Base-by-base conservation (phyloP, 2,113 vertebrate species). In the Anarhynchus alexandrinus region DNA sequence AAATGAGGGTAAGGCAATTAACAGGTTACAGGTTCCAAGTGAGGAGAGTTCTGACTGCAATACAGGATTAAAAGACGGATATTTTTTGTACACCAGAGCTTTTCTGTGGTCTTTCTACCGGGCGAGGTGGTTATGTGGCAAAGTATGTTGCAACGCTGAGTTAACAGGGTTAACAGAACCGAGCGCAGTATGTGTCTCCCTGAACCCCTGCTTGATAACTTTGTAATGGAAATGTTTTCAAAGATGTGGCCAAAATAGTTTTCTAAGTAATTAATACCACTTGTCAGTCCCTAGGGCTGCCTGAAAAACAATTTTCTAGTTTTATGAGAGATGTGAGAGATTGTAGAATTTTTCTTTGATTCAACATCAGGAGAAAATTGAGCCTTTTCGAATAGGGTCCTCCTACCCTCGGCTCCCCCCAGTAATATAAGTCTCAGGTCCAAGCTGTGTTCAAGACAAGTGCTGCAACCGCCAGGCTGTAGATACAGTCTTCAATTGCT, bases 1-100 rank as follows among this genome's bases (percentile, higher is more conserved):
- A 97, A 98, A 98, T 97, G 97, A 97, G 95, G 92, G 72, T 82
- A 82, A 96, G 93, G 90, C 97, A 97, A 96, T 98, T 97, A 97
- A 90, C 91, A 91, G 96, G 97, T 97, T 98, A 80, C 95, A 96
- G 92, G 95, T 95, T 97, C 87, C 77, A 80, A 96, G 92, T 65
- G 73, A 92, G 91, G 69, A 86, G 88, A 82, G 92, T 91, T 97
- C 93, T 15, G 6, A 70, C 85, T 95, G 85, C 84, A 90, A 52
- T 65, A 77, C 77, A 92, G 64, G 78, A 91, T 89, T 90, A 66
- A 94, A 89, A 87, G 84, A 84, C 52, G 55, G 45, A 73, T 81
- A 15, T 36, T 42, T 36, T 42, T 67, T 65, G 66, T 13, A 54
- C 92, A 91, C 64, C 62, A 88, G 87, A 86, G 83, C 49, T 94